phyloP scores from a whole-genome alignment of 2,797 vertebrate genomes.

The Erithacus rubecula region DNA sequence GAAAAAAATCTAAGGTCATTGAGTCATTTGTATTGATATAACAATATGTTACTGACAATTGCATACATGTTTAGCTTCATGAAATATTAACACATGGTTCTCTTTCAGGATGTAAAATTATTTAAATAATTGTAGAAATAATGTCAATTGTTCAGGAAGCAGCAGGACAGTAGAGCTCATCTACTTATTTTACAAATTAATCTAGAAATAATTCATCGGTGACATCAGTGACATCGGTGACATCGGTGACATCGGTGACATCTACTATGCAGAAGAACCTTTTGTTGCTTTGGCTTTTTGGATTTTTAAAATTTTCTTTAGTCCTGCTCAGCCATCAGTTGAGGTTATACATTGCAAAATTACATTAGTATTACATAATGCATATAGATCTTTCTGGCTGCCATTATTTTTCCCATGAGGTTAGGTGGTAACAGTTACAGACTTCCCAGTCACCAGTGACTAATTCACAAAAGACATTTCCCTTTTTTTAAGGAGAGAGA shows the following conservation, averaged over 20 bases:
- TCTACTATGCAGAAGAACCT: fast-evolving
- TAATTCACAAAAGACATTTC: background rate
- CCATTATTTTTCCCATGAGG: background rate
- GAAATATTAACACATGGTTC: background rate
- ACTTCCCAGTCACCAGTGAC: background rate
- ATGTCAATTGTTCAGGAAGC: background rate
- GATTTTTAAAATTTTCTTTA: background rate
- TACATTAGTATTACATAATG: background rate
- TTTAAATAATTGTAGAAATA: background rate
- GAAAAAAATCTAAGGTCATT: background rate
- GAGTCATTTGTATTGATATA: background rate
- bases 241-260: too few species aligned
- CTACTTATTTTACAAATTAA: background rate
- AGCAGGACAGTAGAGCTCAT: background rate
- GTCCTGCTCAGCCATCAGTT: background rate
- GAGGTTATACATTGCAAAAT: background rate
- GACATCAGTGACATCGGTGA: too few species aligned
- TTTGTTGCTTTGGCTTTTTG: background rate
- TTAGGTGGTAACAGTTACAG: background rate
- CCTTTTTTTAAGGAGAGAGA: background rate
- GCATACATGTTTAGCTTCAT: background rate
- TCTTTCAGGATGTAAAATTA: background rate
- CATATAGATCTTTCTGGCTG: background rate
- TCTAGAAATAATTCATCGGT: background rate
- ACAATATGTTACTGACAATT: background rate